Conservation (phyloP, 1,140 invertebrate species). For the Dolichoris vasculosae region DNA sequence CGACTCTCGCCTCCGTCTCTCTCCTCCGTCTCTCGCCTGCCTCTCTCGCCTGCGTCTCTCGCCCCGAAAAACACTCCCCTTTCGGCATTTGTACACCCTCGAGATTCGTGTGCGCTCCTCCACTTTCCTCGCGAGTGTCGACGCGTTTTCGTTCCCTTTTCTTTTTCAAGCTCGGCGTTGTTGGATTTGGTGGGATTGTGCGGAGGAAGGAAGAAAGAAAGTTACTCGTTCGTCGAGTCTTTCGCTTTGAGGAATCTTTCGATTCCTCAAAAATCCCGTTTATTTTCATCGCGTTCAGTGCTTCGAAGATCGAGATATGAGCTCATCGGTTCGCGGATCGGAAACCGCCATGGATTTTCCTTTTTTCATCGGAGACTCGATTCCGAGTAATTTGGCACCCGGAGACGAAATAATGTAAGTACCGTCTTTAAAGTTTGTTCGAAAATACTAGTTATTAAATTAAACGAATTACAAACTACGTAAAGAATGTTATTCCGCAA, state of each 20-base stretch:
- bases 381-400: neutral
- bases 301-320: neutral
- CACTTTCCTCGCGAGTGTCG: neutral
- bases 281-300: too few species aligned
- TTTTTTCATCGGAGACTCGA: neutral
- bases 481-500: too few species aligned
- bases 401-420: neutral
- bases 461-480: too few species aligned
- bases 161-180: neutral
- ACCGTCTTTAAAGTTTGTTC: too few species aligned
- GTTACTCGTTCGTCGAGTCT: too few species aligned
- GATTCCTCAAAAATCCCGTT: too few species aligned
- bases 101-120: neutral
- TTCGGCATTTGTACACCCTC: neutral
- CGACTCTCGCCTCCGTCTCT: neutral
- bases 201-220: too few species aligned
- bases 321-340: neutral
- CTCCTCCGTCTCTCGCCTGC: neutral
- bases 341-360: neutral
- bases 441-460: too few species aligned
- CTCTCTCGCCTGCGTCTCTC: neutral
- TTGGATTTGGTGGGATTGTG: too few species aligned
- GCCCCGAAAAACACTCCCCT: constrained; percentile 15
- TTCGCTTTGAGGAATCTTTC: too few species aligned
- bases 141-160: neutral